Base-by-base conservation (phyloP, 2,113 vertebrate genomes). In the Macquaria ambigua region DNA sequence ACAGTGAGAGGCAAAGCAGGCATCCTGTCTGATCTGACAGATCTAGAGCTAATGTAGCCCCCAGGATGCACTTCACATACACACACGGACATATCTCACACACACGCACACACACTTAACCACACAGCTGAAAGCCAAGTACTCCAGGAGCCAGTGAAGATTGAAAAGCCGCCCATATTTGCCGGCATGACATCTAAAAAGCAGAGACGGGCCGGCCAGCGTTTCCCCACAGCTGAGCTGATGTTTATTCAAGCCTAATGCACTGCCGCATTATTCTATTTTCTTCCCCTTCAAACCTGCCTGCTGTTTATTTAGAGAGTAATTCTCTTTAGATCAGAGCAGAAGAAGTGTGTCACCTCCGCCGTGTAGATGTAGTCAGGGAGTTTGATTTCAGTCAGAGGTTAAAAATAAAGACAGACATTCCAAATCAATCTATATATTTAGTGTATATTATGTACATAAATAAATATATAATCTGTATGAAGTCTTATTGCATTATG, bases 41-140 rank as follows among this genome's bases (percentile, higher is more conserved):
- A 93, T 91, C 83, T 89, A 75, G 83, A 87, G 77, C 90, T 91
- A 90, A 88, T 85, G 81, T 77, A 88, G 82, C 83, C 90, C 82
- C 77, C 73, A 90, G 88, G 82, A 93, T 85, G 69, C 79, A 74
- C 90, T 87, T 86, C 73, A 77, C 79, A 82, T n/a, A n/a, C 56
- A 73, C 80, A 80, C 75, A 68, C 67, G 53, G 74, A 79, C 63
- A 52, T 28, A 84, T 76, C 1, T 16, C 74, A 67, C 28, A 74
- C 63, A 72, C 37, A 68, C 59, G 53, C 55, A 62, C 43, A 79
- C 89, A 72, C 71, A 74, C 82, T 81, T 77, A 84, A 83, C 56
- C 81, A 88, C 74, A 85, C 83, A 91, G 91, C 90, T 88, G 61
- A 83, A 84, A 91, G 87, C 83, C 78, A 85, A 87, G 74, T 61